Evolutionary conservation across 2,113 vertebrate genomes (phyloP).

Genomic region (Proteles cristata): DNA sequence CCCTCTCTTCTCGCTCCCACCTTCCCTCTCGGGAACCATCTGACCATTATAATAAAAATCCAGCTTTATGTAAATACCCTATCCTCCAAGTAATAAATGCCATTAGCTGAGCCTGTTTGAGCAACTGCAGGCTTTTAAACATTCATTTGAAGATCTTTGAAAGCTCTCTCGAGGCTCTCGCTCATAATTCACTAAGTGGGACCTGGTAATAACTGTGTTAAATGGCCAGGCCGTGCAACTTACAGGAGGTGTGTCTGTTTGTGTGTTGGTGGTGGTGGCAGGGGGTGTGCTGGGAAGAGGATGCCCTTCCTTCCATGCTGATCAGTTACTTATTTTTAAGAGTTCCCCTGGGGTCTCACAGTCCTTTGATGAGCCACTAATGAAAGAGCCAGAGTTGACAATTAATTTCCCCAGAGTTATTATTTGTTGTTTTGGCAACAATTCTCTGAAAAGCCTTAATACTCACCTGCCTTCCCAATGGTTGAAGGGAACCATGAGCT

Average conservation of each 20-base stretch:
- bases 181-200: slow-evolving; percentile 78
- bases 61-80: slow-evolving; percentile 82
- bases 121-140: slow-evolving; percentile 83
- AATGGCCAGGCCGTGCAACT: slow-evolving; percentile 66
- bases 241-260: slow-evolving; percentile 65
- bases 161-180: slow-evolving; percentile 75
- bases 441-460: slow-evolving; percentile 71
- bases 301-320: slow-evolving; percentile 52
- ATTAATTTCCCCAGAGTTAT: slow-evolving; percentile 82
- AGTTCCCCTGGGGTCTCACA: slow-evolving; percentile 37
- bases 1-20: neutral
- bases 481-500: slow-evolving; percentile 31
- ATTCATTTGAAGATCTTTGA: slow-evolving; percentile 85
- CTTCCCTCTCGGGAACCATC: slow-evolving; percentile 53
- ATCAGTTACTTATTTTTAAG: slow-evolving; percentile 70
- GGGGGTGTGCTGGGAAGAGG: neutral
- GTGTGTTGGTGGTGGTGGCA: slow-evolving; percentile 7
- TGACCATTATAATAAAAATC: slow-evolving; percentile 82
- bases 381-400: slow-evolving; percentile 72
- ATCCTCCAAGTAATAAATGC: slow-evolving; percentile 86
- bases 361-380: slow-evolving; percentile 70
- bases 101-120: slow-evolving; percentile 82
- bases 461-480: slow-evolving; percentile 66
- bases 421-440: slow-evolving; percentile 84
- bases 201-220: slow-evolving; percentile 75